Evolutionary conservation across 2,888 invertebrate genomes (phyloP).

Genomic region (Bugulina stolonifera): DNA sequence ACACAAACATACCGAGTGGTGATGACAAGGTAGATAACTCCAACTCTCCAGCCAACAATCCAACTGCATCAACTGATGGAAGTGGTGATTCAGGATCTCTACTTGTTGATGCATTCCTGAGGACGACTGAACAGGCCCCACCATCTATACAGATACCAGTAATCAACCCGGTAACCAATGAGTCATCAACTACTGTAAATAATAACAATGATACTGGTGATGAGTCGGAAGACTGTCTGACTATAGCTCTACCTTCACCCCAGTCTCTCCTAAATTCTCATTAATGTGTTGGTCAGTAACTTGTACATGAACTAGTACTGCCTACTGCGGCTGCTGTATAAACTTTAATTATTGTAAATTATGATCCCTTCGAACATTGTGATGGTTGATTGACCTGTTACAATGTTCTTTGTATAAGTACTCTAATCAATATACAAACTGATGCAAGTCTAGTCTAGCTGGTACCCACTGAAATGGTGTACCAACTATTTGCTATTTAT

Average conservation of each 20-base stretch:
- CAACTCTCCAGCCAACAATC: not conserved
- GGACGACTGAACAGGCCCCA: conserved; percentile 2
- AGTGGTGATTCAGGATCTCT: not conserved
- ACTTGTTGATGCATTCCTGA: conserved; percentile 11
- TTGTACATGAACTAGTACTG: too few relatives aligned
- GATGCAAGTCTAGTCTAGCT: too few relatives aligned
- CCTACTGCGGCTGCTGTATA: too few relatives aligned
- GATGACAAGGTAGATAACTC: not conserved
- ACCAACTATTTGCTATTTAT: too few relatives aligned
- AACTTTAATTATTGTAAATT: too few relatives aligned
- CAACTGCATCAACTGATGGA: not conserved
- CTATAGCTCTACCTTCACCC: not conserved
- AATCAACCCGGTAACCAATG: not conserved
- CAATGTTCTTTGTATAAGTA: too few relatives aligned
- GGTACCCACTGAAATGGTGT: too few relatives aligned
- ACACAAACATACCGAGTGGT: not conserved
- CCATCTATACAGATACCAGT: not conserved
- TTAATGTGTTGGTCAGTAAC: too few relatives aligned
- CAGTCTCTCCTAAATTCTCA: not conserved
- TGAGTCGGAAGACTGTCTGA: conserved; percentile 4
- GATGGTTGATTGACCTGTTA: too few relatives aligned
- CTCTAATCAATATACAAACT: too few relatives aligned
- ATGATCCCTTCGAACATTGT: too few relatives aligned
- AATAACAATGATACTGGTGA: not conserved
- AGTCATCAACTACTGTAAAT: not conserved